Base-by-base conservation (phyloP, 2,888 invertebrate species). In the Synergus japonicus region DNA sequence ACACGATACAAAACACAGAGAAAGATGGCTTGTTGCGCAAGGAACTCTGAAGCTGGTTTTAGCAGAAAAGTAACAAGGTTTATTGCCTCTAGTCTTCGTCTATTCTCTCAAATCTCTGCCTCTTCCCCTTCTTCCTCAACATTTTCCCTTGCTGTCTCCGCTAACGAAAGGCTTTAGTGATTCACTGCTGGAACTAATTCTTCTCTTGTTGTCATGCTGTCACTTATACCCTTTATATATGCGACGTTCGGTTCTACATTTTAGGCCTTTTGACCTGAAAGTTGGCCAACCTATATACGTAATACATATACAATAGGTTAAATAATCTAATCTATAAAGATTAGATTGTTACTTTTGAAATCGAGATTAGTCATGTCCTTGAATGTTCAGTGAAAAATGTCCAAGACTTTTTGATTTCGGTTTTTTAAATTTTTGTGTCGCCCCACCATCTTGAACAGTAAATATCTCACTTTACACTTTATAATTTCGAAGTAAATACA, bases 1-100 rank as follows among this genome's bases (percentile, higher is more conserved):
- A 78, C 83, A 83, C 82, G 81, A 84, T 86, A 85, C 83, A 86
- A 86, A 87, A 87, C 83, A 77, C 44, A n/a, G 8, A 78, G 79
- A 82, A 81, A 84, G 83, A 82, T 78, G 79, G 82, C 79, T 80
- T 80, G 82, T 86, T 86, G 87, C 85, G 84, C 86, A 86, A 87
- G 84, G 83, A 76, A 80, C 76, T 81, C 83, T 83, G 77, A 82
- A 84, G 81, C 82, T 84, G 79, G 79, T 84, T 86, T 79, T 73
- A 79, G 76, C 22, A 80, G 79, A 84, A 76, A 60, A 79, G 65
- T 80, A 80, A 83, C 81, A 84, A 82, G 84, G 81, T 83, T 86
- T 83, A 85, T 78, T 78, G 80, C 79, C 79, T 76, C 80, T 54
- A 69, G 77, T 82, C 76, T 79, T 66, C 9, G 67, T 76, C 76